Conservation (phyloP, 2,888 invertebrate species). For the Ephialtes manifestator region DNA sequence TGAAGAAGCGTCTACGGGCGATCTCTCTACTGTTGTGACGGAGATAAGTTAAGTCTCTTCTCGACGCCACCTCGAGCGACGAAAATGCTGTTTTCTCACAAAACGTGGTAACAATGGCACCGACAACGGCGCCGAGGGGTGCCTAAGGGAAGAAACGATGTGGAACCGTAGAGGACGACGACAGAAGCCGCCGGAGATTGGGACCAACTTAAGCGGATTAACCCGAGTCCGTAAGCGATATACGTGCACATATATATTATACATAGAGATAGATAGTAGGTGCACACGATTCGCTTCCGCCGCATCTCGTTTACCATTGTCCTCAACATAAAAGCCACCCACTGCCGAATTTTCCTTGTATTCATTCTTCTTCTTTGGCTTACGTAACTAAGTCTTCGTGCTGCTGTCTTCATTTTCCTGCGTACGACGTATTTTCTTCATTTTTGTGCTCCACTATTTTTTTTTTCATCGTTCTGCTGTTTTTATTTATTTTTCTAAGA, state of each 20-base stretch:
- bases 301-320: constrained; percentile 73
- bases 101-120: constrained; percentile 83
- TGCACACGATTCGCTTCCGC: constrained; percentile 73
- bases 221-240: constrained; percentile 80
- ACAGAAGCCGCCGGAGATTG: constrained; percentile 64
- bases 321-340: constrained; percentile 71
- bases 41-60: constrained; percentile 84
- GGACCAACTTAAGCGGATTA: constrained; percentile 83
- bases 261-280: constrained; percentile 60
- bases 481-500: too few species aligned
- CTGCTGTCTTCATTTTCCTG: constrained; percentile 25
- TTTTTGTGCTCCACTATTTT: neutral
- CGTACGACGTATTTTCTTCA: neutral
- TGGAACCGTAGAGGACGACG: constrained; percentile 57
- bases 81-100: constrained; percentile 86
- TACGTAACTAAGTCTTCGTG: constrained; percentile 31
- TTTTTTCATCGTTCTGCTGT: neutral
- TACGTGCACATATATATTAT: constrained; percentile 50
- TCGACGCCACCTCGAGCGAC: constrained; percentile 86
- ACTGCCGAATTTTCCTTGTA: constrained; percentile 61
- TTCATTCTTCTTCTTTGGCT: constrained; percentile 42
- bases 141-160: constrained; percentile 42
- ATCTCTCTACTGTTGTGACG: constrained; percentile 81
- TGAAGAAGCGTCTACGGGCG: constrained; percentile 34
- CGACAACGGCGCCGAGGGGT: constrained; percentile 70